phyloP scores from a whole-genome alignment of 2,113 vertebrate genomes.

The Romanogobio albipinnatus region DNA sequence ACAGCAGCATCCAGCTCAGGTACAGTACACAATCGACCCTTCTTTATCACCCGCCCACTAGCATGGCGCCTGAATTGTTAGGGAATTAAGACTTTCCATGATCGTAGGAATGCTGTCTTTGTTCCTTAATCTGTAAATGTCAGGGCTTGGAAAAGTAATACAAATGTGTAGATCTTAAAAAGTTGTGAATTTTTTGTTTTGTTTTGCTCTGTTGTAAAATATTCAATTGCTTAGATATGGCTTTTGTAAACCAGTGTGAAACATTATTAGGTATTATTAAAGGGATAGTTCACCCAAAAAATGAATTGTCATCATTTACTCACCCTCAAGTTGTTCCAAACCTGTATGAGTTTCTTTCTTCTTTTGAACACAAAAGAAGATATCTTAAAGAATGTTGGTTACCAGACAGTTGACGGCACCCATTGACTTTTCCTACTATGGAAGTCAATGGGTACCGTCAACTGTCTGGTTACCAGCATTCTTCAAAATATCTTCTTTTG shows the following conservation, averaged over 20 bases:
- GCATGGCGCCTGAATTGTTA: not conserved
- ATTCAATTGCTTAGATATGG: not conserved
- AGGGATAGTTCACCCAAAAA: too few relatives aligned
- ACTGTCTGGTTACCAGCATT: too few relatives aligned
- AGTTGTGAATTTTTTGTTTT: not conserved
- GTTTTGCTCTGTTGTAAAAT: not conserved
- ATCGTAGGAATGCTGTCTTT: not conserved
- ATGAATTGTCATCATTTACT: too few relatives aligned
- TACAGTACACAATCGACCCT: conserved; percentile 61
- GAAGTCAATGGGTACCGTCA: too few relatives aligned
- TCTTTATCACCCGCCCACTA: not conserved
- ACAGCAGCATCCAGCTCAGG: conserved; percentile 94
- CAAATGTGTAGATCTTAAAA: not conserved
- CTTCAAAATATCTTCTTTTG: too few relatives aligned
- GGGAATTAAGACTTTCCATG: not conserved
- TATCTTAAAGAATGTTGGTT: too few relatives aligned
- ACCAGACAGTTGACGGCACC: too few relatives aligned
- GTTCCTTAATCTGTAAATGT: not conserved
- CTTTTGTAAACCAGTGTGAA: not conserved
- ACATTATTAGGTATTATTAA: not conserved
- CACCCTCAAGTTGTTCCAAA: too few relatives aligned
- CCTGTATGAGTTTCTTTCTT: too few relatives aligned
- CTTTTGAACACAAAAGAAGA: too few relatives aligned
- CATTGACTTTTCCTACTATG: too few relatives aligned
- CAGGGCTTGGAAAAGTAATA: not conserved